Base-by-base conservation (phyloP, 2,113 vertebrate species). In the Ovis canadensis region DNA sequence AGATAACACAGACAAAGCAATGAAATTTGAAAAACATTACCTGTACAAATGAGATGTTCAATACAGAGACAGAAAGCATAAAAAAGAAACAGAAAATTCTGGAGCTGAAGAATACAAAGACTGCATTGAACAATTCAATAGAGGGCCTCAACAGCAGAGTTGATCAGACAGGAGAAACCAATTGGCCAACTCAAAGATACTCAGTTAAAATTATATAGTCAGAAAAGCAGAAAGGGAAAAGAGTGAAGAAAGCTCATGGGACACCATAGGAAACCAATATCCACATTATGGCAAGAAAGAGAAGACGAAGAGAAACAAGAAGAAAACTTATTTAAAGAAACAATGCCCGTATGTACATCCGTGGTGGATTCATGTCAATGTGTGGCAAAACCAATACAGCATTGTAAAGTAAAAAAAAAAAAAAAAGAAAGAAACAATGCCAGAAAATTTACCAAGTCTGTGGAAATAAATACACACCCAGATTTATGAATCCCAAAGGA, bases 251-350 rank as follows among this genome's bases (percentile, higher is more conserved):
- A 64, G 62, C 31, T 33, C 15, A 64, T 15, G 62, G 67, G n/a
- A n/a, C 62, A 64, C 31, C 33, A 67, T 67, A 67, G 60, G 33
- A 67, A 19, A n/a, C 17, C 62, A n/a, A n/a, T 64, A 67, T 67
- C 14, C 33, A 67, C 7, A 67, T 67, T 67, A 67, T 67, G 62
- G 7, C 15, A 33, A 67, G 62, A 64, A 64, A 64, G 33, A 64
- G 33, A n/a, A 64, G 7, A 8, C 0, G 0, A 64, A 33, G 62
- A 64, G 6, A 64, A 64, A 64, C 14, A n/a, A 64, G 62, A 33
- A 8, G 62, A n/a, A n/a, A 64, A 17, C 62, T 62, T 64, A 64
- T 64, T n/a, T 17, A 64, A 64, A 64, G 31, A 64, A 64, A 64
- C 33, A 64, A n/a, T 64, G 62, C 3, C 33, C n/a, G n/a, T n/a